Percentiles rank a stretch among this genome's conserved stretches.
These are phyloP conservation scores for Dolichomitus sp. DNA, from an alignment of 2,888 invertebrate species.

Conservation along the genomic window DNA sequence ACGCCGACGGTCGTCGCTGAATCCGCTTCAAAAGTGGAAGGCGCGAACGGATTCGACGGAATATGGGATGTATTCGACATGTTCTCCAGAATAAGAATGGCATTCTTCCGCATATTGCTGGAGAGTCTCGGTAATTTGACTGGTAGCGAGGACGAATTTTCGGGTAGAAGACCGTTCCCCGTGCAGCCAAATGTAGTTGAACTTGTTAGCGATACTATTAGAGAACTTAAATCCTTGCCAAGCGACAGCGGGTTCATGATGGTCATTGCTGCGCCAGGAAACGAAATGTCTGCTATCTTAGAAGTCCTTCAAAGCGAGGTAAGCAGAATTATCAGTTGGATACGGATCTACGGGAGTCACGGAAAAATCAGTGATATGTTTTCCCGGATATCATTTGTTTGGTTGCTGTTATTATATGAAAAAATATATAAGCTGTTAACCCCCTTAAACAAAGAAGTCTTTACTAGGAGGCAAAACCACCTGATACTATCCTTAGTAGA, in stretches of 20 bases:
- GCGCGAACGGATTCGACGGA: conserved; percentile 58
- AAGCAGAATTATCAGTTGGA: conserved; percentile 23
- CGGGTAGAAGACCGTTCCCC: conserved; percentile 47
- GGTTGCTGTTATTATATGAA: background rate
- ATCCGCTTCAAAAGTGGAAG: conserved; percentile 23
- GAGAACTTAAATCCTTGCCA: conserved; percentile 69
- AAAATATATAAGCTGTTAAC: too few species aligned
- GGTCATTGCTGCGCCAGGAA: conserved; percentile 66
- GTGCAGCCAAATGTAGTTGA: conserved; percentile 63
- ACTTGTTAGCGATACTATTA: conserved; percentile 70
- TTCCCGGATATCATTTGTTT: background rate
- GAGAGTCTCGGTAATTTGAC: conserved; percentile 69
- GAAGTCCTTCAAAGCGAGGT: conserved; percentile 74
- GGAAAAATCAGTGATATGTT: too few species aligned
- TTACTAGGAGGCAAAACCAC: too few species aligned
- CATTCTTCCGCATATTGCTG: conserved; percentile 75
- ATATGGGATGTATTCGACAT: conserved; percentile 76
- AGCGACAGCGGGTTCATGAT: conserved; percentile 76
- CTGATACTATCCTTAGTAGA: too few species aligned
- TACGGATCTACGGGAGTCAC: background rate
- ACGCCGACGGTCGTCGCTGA: background rate
- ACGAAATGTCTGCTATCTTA: conserved; percentile 66
- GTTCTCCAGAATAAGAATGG: conserved; percentile 75
- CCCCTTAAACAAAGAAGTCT: too few species aligned
- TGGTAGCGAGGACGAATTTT: conserved; percentile 54